Percentiles rank a stretch among this genome's conserved stretches.
phyloP scores from a whole-genome alignment of 2,113 vertebrate genomes.

The Charadrius vociferus region DNA sequence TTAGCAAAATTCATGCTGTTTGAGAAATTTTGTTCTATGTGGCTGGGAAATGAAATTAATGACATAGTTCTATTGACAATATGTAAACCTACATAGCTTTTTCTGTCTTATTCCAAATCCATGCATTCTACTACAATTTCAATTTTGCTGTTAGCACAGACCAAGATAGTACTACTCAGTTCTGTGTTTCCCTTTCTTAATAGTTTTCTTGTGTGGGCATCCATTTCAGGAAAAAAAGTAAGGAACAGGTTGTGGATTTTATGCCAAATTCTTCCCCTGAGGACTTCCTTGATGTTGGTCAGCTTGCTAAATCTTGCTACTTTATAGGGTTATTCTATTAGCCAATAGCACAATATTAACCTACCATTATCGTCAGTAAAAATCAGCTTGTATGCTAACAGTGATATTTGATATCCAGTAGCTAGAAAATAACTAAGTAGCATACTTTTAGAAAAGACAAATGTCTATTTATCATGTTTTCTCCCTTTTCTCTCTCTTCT shows the following conservation, averaged over 20 bases:
- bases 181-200: neutral
- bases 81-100: neutral
- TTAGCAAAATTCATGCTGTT: neutral
- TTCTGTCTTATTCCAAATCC: neutral
- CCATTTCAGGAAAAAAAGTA: neutral
- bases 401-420: neutral
- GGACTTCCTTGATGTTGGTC: neutral
- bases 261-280: neutral
- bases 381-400: neutral
- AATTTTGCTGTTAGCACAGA: neutral
- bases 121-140: neutral
- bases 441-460: neutral
- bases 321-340: neutral
- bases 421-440: neutral
- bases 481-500: neutral
- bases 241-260: neutral
- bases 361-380: neutral
- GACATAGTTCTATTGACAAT: neutral
- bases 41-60: neutral
- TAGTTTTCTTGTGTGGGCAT: neutral
- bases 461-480: neutral
- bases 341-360: neutral
- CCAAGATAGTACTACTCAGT: neutral
- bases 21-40: neutral
- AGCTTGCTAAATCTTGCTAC: neutral